phyloP scores from a whole-genome alignment of 2,113 vertebrate species.

The Sakesphorus luctuosus region DNA sequence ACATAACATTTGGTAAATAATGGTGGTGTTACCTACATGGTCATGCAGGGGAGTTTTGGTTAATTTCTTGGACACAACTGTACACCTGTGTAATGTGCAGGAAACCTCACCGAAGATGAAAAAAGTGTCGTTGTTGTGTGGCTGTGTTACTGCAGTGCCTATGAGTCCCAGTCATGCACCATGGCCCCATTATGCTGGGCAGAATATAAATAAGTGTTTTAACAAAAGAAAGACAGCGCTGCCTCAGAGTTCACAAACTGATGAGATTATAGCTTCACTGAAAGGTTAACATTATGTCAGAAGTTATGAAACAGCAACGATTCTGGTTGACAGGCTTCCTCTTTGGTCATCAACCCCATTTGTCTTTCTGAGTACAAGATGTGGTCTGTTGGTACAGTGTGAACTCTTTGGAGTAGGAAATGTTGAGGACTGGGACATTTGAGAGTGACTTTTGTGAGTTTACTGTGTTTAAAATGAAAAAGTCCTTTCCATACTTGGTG shows the following conservation, averaged over 20 bases:
- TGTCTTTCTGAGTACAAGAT: not conserved
- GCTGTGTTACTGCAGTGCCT: not conserved
- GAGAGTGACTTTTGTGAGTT: not conserved
- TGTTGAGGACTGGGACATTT: not conserved
- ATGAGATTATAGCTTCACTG: conserved; percentile 28
- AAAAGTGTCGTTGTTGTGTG: not conserved
- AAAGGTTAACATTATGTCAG: not conserved
- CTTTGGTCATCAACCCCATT: not conserved
- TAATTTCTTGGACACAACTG: not conserved
- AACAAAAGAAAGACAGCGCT: not conserved
- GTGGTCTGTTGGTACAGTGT: not conserved
- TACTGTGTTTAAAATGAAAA: not conserved
- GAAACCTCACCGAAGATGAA: not conserved
- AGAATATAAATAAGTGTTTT: conserved; percentile 38
- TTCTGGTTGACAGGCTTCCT: conserved; percentile 17
- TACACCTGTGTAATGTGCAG: not conserved
- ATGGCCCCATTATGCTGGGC: not conserved
- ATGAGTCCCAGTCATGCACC: not conserved
- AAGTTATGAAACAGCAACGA: conserved; percentile 15
- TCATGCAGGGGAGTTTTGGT: not conserved
- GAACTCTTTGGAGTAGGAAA: not conserved
- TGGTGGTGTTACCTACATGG: not conserved
- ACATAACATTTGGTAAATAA: not conserved
- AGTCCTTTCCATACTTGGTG: not conserved
- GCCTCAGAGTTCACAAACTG: conserved; percentile 10